Evolutionary conservation across 2,113 vertebrate genomes (phyloP).

Genomic region (Malaclemys terrapin): DNA sequence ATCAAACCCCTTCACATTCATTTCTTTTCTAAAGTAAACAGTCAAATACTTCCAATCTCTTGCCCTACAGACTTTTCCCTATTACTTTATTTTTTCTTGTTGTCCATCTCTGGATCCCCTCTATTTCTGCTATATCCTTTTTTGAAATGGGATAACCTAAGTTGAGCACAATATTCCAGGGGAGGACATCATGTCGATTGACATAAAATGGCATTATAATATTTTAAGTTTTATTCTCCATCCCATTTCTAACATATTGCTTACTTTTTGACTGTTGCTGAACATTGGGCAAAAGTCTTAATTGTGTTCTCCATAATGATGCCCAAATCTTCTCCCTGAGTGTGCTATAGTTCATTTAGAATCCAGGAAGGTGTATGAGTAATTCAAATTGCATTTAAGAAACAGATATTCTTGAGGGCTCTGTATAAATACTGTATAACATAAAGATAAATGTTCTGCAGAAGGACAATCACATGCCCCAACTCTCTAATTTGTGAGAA

Average conservation of each 20-base stretch:
- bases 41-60: not conserved
- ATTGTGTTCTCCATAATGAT: constrained; percentile 30
- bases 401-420: constrained; percentile 34
- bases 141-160: not conserved
- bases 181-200: not conserved
- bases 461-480: not conserved
- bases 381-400: constrained; percentile 71
- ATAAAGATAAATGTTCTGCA: constrained; percentile 30
- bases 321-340: constrained; percentile 43
- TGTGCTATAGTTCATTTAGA: constrained; percentile 30
- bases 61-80: not conserved
- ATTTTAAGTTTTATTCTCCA: not conserved
- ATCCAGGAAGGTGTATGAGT: constrained; percentile 37
- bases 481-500: not conserved
- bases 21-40: not conserved
- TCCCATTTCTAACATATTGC: not conserved
- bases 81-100: not conserved
- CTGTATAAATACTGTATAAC: constrained; percentile 47
- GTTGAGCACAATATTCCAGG: not conserved
- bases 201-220: not conserved
- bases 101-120: not conserved
- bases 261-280: not conserved
- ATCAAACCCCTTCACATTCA: not conserved
- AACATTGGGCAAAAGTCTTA: not conserved
- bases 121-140: not conserved